These are phyloP conservation scores for Crocidura indochinensis DNA, from an alignment of 2,797 vertebrate genomes.

Conservation along the genomic window DNA sequence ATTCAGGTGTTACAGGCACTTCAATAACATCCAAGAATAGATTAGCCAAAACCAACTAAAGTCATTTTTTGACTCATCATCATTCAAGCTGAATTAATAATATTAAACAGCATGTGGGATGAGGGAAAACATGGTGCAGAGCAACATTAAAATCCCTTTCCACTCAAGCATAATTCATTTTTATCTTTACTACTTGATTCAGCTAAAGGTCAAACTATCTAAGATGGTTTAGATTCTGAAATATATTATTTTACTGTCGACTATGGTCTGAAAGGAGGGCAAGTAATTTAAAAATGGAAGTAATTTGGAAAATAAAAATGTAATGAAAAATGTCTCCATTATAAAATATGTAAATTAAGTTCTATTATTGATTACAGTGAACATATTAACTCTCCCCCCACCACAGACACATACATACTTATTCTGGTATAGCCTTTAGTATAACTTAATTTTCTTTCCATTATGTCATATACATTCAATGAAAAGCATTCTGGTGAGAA, in stretches of 20 bases:
- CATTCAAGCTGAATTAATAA: constrained; percentile 71
- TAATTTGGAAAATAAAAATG: constrained; percentile 76
- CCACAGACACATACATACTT: neutral
- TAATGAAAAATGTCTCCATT: constrained; percentile 75
- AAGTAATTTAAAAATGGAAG: constrained; percentile 79
- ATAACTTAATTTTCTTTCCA: constrained; percentile 69
- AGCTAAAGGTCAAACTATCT: constrained; percentile 73
- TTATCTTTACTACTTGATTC: constrained; percentile 78
- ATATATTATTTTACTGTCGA: constrained; percentile 50
- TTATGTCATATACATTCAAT: constrained; percentile 37
- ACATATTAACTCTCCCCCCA: constrained; percentile 67
- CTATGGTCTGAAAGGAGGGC: constrained; percentile 43
- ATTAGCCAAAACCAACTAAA: constrained; percentile 72
- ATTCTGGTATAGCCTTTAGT: constrained; percentile 21
- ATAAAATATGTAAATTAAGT: constrained; percentile 77
- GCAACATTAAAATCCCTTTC: constrained; percentile 72
- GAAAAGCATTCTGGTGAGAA: constrained; percentile 61
- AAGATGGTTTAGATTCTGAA: constrained; percentile 51
- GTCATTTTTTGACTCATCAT: constrained; percentile 38
- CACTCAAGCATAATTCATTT: constrained; percentile 75
- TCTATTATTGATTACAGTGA: constrained; percentile 68
- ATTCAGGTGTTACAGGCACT: constrained; percentile 61
- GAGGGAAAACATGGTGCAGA: constrained; percentile 46
- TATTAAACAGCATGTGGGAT: constrained; percentile 70
- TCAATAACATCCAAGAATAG: constrained; percentile 3